Evolutionary conservation across 2,797 vertebrate genomes (phyloP).

Genomic region (Neosalanx taihuensis): DNA sequence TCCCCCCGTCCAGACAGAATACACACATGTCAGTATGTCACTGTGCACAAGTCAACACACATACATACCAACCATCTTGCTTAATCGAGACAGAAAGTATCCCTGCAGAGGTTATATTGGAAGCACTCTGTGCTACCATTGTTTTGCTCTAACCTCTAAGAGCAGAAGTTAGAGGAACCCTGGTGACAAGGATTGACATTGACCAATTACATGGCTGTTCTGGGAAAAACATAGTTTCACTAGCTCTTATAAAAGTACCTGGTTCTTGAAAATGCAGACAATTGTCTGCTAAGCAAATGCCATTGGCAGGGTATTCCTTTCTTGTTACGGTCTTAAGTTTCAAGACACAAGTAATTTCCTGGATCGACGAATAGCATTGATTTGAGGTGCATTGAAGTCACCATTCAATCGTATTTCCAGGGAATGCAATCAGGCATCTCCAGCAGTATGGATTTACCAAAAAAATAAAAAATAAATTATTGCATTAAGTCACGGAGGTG

Average conservation of each 20-base stretch:
- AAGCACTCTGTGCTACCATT: not conserved
- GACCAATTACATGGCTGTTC: not conserved
- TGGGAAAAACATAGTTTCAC: conserved; percentile 16
- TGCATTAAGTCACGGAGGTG: too few species aligned
- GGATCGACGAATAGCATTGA: conserved; percentile 72
- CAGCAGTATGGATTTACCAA: conserved; percentile 62
- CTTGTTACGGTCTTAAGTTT: conserved; percentile 66
- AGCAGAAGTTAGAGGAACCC: conserved; percentile 6
- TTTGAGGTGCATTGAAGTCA: conserved; percentile 72
- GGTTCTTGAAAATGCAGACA: conserved; percentile 39
- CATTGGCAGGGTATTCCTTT: conserved; percentile 61
- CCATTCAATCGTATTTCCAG: conserved; percentile 70
- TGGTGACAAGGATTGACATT: not conserved
- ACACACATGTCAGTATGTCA: not conserved
- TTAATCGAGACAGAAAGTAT: too few species aligned
- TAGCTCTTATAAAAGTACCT: not conserved
- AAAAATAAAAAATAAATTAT: conserved; percentile 45
- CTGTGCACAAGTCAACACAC: too few species aligned
- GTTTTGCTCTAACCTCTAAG: conserved; percentile 12
- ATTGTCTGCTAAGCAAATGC: conserved; percentile 64
- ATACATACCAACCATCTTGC: too few species aligned
- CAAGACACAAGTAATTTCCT: conserved; percentile 74
- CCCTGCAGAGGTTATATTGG: too few species aligned
- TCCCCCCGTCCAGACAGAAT: not conserved
- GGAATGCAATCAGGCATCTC: conserved; percentile 71